These are phyloP conservation scores for Axinella damicornis DNA, from an alignment of 37 sponge, comb jelly and placozoan genomes.

Conservation along the genomic window DNA sequence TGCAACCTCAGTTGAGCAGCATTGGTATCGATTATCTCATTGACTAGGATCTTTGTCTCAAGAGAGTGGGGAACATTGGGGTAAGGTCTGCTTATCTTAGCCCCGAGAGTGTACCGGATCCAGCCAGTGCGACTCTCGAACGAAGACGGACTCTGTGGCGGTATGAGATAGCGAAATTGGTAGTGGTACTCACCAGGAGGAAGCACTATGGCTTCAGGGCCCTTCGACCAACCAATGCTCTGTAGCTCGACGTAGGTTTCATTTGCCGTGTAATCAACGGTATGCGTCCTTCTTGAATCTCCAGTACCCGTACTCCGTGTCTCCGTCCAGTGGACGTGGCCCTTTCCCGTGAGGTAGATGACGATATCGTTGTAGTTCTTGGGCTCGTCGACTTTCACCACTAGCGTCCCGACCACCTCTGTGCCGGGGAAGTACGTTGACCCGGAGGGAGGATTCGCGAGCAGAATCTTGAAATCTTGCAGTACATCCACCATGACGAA, in stretches of 20 bases:
- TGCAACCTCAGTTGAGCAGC: too few species aligned
- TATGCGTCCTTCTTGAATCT: slow-evolving; percentile 44
- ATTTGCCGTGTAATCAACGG: slow-evolving; percentile 35
- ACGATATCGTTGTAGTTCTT: slow-evolving; percentile 44
- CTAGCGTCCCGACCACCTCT: slow-evolving; percentile 42
- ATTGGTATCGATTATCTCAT: too few species aligned
- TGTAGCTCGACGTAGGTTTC: slow-evolving; percentile 44
- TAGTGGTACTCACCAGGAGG: too few species aligned
- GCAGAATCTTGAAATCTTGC: too few species aligned
- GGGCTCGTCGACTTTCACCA: slow-evolving; percentile 16
- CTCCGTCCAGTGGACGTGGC: slow-evolving; percentile 79
- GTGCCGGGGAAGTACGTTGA: slow-evolving; percentile 31
- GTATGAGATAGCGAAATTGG: slow-evolving; percentile 48
- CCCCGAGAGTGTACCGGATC: slow-evolving; percentile 71
- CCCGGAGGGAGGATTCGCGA: too few species aligned
- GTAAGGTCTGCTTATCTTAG: too few species aligned
- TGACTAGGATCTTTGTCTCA: too few species aligned
- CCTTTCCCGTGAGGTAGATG: slow-evolving; percentile 46
- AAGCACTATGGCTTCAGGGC: too few species aligned
- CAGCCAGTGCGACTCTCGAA: slow-evolving; percentile 37
- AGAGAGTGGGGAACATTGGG: too few species aligned
- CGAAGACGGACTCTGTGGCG: slow-evolving; percentile 30
- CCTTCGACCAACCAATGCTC: too few species aligned
- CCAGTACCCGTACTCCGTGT: slow-evolving; percentile 26
- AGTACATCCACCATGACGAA: too few species aligned